A percentile compares a stretch with the other conserved stretches of the same genome.
phyloP scores from a whole-genome alignment of 2,888 invertebrate genomes.

The Geotrupes spiniger region DNA sequence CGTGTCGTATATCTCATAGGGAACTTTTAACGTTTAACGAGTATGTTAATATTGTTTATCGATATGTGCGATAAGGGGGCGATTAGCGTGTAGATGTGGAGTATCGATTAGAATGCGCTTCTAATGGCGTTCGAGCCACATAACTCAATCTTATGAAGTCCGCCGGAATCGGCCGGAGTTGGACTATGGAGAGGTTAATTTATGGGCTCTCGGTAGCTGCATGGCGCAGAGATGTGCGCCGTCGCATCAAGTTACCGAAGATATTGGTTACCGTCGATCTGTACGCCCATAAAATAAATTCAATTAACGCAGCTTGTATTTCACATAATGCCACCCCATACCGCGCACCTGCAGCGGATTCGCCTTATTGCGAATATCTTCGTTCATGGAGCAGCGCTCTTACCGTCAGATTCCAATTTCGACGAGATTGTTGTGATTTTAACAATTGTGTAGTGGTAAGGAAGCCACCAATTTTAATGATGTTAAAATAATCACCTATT shows the following conservation, averaged over 20 bases:
- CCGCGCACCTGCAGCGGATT: conserved; percentile 27
- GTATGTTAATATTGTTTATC: conserved; percentile 16
- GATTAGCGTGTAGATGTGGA: conserved; percentile 14
- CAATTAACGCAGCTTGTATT: conserved; percentile 35
- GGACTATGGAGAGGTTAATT: conserved; percentile 17
- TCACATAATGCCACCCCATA: conserved; percentile 34
- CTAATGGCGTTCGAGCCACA: conserved; percentile 4
- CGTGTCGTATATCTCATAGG: conserved; percentile 12
- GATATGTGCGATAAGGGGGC: conserved; percentile 19
- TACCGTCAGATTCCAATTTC: conserved; percentile 12
- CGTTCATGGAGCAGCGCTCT: conserved; percentile 22
- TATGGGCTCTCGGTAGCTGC: conserved; percentile 22
- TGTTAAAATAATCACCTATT: no score
- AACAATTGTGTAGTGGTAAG: no score
- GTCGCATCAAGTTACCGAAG: conserved; percentile 21
- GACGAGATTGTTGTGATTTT: no score
- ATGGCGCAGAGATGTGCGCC: conserved; percentile 10
- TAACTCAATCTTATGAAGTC: conserved; percentile 5
- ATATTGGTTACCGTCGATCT: conserved; percentile 23
- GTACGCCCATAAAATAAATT: conserved; percentile 35
- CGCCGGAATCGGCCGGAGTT: no score
- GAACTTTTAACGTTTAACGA: conserved; percentile 9
- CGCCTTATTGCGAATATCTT: conserved; percentile 18
- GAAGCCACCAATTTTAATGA: no score
- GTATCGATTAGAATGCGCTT: conserved; percentile 6